Base-by-base conservation (phyloP, 2,888 invertebrate species). In the Cheilosia vulpina region DNA sequence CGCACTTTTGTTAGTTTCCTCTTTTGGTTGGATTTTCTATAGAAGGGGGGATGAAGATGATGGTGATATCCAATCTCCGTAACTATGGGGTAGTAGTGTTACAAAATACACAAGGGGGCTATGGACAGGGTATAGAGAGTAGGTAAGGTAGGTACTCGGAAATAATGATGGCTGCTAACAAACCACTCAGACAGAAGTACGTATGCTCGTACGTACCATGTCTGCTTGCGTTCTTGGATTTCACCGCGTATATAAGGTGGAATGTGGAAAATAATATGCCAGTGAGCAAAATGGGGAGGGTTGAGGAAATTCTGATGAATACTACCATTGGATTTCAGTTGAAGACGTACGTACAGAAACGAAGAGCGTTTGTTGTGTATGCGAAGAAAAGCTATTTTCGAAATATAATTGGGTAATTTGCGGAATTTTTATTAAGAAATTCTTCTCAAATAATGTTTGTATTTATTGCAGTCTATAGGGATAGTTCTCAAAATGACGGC, bases 91-190 rank as follows among this genome's bases (percentile, higher is more conserved):
- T 41, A 68, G 65, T 71, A 66, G 79, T 75, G 73, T 75, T 60
- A 66, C 66, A 80, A 71, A 76, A 66, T 45, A 41, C 24, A 34
- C 58, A 21, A 13, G 27, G 52, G 71, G 27, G 34, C 15, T 19
- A 21, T 60, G 47, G 38, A 38, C 38, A 4, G 38, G 13, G 11
- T 13, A 13, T 45, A 31, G 60, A 57, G 60, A 31, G 45, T 71
- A 62, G 66, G 45, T 75, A 66, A 55, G 71, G 45, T 75, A 66
- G 76, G 76, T 77, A 81, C 85, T 80, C 76, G 81, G 76, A 85
- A 76, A 85, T 85, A 81, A 85, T 80, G 85, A 76, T 81, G 85
- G 76, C 81, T 85, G 84, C 84, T 85, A 85, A 85, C 81, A 85
- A 85, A 81, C 85, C 76, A 80, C 85, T 85, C 81, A 81, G 66